Percentiles rank a stretch among this genome's conserved stretches.
Evolutionary conservation across 2,113 vertebrate species (phyloP).

Genomic region (Chaetodon auriga): DNA sequence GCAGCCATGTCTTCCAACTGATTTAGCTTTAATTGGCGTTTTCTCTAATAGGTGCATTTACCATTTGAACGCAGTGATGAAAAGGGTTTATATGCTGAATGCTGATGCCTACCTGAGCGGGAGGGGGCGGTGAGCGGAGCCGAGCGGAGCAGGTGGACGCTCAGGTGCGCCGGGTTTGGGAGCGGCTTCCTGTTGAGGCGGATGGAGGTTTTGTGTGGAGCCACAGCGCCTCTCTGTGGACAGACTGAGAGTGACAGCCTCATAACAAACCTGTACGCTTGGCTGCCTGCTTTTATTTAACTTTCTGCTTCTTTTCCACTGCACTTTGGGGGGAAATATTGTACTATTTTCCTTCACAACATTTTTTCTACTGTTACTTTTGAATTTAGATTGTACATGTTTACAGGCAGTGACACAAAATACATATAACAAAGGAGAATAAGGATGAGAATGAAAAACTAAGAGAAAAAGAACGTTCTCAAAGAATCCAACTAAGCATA

Average conservation of each 20-base stretch:
- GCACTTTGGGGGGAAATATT: not conserved
- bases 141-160: slow-evolving; percentile 32
- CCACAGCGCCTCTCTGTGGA: slow-evolving; percentile 77
- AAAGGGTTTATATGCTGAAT: slow-evolving; percentile 28
- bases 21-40: slow-evolving; percentile 67
- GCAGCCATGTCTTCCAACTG: slow-evolving; percentile 46
- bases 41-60: slow-evolving; percentile 51
- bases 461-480: too few relatives aligned
- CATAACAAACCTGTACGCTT: not conserved
- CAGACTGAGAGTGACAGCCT: not conserved
- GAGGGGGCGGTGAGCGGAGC: not conserved
- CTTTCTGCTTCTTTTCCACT: not conserved
- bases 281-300: not conserved
- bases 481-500: too few relatives aligned
- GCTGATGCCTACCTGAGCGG: slow-evolving; percentile 43
- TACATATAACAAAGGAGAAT: too few relatives aligned
- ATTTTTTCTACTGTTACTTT: not conserved
- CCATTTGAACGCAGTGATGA: slow-evolving; percentile 56
- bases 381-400: not conserved
- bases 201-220: slow-evolving; percentile 23
- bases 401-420: not conserved
- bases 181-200: accelerated
- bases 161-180: not conserved
- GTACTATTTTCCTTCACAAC: not conserved
- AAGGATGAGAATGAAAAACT: too few relatives aligned